Base-by-base conservation (phyloP, 2,888 invertebrate species). In the Sphaerophoria rueppellii region DNA sequence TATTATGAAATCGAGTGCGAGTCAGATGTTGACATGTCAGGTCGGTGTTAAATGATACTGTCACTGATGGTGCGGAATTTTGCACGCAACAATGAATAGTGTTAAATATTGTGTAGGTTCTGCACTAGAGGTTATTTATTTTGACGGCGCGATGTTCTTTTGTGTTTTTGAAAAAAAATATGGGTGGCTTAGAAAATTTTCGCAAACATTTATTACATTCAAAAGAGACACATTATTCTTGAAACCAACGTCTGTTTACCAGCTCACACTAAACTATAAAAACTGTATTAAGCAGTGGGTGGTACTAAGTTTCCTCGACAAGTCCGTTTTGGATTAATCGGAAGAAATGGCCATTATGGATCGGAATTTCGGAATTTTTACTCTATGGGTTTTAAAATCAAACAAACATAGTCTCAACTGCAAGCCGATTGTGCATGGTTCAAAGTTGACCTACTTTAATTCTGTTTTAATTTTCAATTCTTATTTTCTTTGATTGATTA, bases 401-500 rank as follows among this genome's bases (percentile, higher is more conserved):
- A 46, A 57, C 57, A 74, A 65, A 52, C 43, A 46, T 4, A 32
- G 7, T 55, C 34, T 70, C 48, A 24, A 24, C 24, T 24, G 46
- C 74, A 74, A 40, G 35, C 24, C 24, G 24, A 35, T 57, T 43
- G 69, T 43, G 69, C 61, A 69, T 55, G 75, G 67, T 50, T 72
- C 82, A 37, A 69, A 32, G 63, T 71, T 75, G 24, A 61, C 43
- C 24, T 46, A 61, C 12, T 67, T 73, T 37, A 6, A n/a, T n/a
- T n/a, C 6, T 46, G 16, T 43, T 32, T 52, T 24, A 24, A 40
- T 11, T 76, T 52, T 71, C 54, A 35, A 6, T 69, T 57, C 37
- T 63, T 40, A 67, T 72, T 24, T 24, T 24, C 2, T 72, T 69
- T 73, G 73, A 82, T 82, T 82, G 82, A 79, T 70, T 76, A 63